Conservation (phyloP, 2,888 invertebrate genomes). For the Hofmannophila pseudospretella region DNA sequence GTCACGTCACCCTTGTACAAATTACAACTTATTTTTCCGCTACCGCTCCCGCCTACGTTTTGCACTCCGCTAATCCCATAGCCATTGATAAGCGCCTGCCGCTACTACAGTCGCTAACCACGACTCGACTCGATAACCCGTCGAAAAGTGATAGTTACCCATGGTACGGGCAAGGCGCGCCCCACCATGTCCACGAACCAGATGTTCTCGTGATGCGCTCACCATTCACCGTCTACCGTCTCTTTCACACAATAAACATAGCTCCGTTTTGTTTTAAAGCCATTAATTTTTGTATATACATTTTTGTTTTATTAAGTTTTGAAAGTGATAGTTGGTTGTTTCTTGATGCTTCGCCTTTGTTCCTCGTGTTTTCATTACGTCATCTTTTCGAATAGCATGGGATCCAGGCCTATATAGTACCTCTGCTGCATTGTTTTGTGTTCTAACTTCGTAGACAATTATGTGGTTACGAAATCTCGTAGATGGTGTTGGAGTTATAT, state of each 20-base stretch:
- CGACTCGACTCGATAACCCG: not conserved
- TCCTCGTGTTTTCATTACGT: too few relatives aligned
- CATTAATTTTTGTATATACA: not conserved
- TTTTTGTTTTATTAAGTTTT: not conserved
- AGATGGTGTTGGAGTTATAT: too few relatives aligned
- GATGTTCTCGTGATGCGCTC: constrained; percentile 26
- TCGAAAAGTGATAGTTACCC: too few relatives aligned
- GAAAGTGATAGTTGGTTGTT: not conserved
- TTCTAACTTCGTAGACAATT: too few relatives aligned
- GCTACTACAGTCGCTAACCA: constrained; percentile 10
- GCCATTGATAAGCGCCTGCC: constrained; percentile 41
- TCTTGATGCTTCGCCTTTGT: too few relatives aligned
- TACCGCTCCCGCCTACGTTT: constrained; percentile 14
- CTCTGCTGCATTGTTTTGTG: too few relatives aligned
- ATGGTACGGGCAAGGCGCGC: too few relatives aligned
- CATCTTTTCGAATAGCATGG: too few relatives aligned
- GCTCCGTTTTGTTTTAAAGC: not conserved
- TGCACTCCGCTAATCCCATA: constrained; percentile 21
- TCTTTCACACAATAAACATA: not conserved
- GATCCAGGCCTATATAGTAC: too few relatives aligned
- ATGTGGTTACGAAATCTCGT: too few relatives aligned
- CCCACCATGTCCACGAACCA: constrained; percentile 25
- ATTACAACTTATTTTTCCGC: constrained; percentile 2
- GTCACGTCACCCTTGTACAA: too few relatives aligned
- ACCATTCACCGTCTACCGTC: constrained; percentile 4